Conservation (phyloP, 1,140 invertebrate species). For the Zaprionus kolodkinae region DNA sequence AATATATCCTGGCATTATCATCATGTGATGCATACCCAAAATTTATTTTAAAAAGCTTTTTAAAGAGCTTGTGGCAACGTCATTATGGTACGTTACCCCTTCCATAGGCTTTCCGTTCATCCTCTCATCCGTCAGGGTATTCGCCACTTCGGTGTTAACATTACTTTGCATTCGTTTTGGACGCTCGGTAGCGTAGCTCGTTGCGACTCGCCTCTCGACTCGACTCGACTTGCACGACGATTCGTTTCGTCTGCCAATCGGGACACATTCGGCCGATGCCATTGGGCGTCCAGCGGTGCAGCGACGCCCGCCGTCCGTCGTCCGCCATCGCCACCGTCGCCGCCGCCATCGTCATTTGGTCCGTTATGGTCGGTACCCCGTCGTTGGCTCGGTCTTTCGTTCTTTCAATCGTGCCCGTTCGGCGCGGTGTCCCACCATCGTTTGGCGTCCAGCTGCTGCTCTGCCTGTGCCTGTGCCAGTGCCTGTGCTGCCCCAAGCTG, state of each 20-base stretch:
- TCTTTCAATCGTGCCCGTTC: not conserved
- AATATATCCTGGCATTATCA: no score
- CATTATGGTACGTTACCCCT: no score
- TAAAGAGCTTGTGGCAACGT: no score
- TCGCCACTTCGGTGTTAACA: not conserved
- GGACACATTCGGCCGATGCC: conserved; percentile 26
- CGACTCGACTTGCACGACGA: conserved; percentile 16
- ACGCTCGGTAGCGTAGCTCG: conserved; percentile 56
- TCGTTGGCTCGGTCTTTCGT: not conserved
- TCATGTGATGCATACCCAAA: no score
- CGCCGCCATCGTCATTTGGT: conserved; percentile 7
- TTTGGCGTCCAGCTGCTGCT: not conserved
- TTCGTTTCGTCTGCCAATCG: conserved; percentile 25
- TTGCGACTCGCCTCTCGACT: conserved; percentile 49
- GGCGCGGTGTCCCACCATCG: not conserved
- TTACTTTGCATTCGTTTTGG: conserved; percentile 50
- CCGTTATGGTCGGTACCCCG: not conserved
- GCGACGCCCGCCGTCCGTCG: not conserved
- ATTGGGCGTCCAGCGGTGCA: conserved; percentile 17
- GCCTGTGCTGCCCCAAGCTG: conserved; percentile 5
- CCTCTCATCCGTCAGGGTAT: conserved; percentile 30
- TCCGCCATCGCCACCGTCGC: no score
- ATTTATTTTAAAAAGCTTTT: no score
- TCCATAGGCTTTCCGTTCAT: no score
- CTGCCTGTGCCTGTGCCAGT: conserved; percentile 12